Evolutionary conservation across 2,888 invertebrate genomes (phyloP), one percentile per base, ranked within the genome.

Genomic region (Pristionchus arcanus): DNA sequence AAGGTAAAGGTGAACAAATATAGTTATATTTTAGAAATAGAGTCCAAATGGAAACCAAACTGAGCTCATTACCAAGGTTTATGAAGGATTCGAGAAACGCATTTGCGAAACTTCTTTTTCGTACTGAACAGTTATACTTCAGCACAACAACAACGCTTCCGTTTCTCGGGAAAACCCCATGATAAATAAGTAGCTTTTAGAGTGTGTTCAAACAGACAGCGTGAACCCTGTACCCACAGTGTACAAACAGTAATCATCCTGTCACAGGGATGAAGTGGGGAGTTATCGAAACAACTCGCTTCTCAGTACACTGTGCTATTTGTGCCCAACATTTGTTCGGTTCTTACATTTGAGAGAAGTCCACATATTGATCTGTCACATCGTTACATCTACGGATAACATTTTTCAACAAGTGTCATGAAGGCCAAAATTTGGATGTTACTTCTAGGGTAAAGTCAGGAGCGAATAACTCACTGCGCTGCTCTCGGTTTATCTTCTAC

Each of bases 401-500:
- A 49, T 9, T 49, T 13, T 49, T 49, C 3, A 49, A 49, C 42
- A 55, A 16, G 55, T 34, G 31, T 16, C 9, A 11, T 21, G 77
- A 49, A 49, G 3, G 11, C 13, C 42, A 49, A 49, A 0, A 7
- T 28, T 42, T 9, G 37, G 19, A 42, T 4, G 34, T 2, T 9
- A 16, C 1, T 28, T 28, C 9, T 68, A 4, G 25, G 68, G 13
- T 21, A 71, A 31, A 71, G 1, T 68, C 28, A 34, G 28, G 28
- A 68, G 9, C n/a, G 66, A 28, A 28, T 13, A 74, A 74, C 85
- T 63, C 85, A 88, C 87, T 37, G 49, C 9, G 87, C 71, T 0
- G 87, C 87, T n/a, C 31, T 19, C n/a, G 68, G 37, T 49, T 88
- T 88, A 25, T 88, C 87, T 74, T 49, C 31, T 2, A 88, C 31